Evolutionary conservation across 2,113 vertebrate genomes (phyloP).

Genomic region (Anguilla japonica): DNA sequence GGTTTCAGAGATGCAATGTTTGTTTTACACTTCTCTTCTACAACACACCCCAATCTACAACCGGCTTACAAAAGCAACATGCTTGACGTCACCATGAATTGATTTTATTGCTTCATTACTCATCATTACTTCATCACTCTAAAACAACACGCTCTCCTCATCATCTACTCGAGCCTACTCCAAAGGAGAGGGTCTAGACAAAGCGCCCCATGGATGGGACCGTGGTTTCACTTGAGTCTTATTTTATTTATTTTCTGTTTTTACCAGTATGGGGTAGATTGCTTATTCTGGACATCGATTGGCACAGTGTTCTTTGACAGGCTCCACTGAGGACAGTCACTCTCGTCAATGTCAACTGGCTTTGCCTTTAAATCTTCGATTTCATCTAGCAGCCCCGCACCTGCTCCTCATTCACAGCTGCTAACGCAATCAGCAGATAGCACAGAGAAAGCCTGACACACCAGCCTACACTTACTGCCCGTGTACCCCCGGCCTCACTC

Average conservation of each 20-base stretch:
- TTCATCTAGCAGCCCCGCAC: background rate
- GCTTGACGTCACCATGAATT: background rate
- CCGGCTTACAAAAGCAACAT: background rate
- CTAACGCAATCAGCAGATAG: background rate
- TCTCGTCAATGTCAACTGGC: background rate
- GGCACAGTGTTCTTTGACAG: background rate
- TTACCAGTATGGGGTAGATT: background rate
- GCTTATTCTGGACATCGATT: background rate
- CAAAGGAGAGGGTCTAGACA: background rate
- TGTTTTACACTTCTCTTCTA: background rate
- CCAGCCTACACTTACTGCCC: background rate
- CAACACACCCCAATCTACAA: background rate
- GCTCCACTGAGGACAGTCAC: background rate
- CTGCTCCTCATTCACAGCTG: slow-evolving; percentile 3
- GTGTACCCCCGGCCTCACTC: background rate
- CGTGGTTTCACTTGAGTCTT: too few species aligned
- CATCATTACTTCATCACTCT: background rate
- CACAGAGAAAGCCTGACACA: background rate
- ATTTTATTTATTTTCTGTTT: background rate
- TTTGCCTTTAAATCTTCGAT: background rate
- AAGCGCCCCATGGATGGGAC: background rate
- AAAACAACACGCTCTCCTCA: background rate
- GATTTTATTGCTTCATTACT: background rate
- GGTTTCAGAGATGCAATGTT: background rate
- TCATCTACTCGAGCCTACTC: background rate